Evolutionary conservation across 2,113 vertebrate genomes (phyloP), one percentile per base, ranked within the genome.

Genomic region (Chionis minor): DNA sequence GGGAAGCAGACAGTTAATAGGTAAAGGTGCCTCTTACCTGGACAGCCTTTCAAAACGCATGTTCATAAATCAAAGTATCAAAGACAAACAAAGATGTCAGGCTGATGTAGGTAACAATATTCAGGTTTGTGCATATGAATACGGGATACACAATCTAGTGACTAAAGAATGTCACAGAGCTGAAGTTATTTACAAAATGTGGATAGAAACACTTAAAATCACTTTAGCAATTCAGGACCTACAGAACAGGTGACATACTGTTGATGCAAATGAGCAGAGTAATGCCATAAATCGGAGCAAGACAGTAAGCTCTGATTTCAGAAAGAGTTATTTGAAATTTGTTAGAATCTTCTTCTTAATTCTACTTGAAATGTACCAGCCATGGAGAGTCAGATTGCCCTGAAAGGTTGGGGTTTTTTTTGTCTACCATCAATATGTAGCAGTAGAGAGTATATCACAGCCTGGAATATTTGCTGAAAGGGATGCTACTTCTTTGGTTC

Each of bases 31-130:
- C 79, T 72, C 10, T 54, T 95, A 87, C 63, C n/a, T 80, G 82
- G 80, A 88, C 65, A 88, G 44, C 4, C 77, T 89, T 86, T 95
- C 67, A 66, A 47, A 78, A 92, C 82, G 5, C 14, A 38, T 61
- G 44, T 87, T 97, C 8, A 27, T 89, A 88, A 92, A 86, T 47
- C 58, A 94, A 87, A 19, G 38, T 58, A 90, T 91, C 42, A 51
- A 86, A 94, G 26, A 74, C 28, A 59, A 77, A 58, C 14, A 88
- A 86, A 75, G 32, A 70, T 14, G 33, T 40, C 80, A 56, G 63
- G 69, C 42, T 96, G 11, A 61, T 42, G 10, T 44, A 62, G 14
- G 8, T 82, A 93, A 82, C 24, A 51, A 67, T 75, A 83, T 78
- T 85, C 18, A 62, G 17, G 21, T 65, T 17, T 84, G 15, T 51